These are phyloP conservation scores for Nematolebias whitei DNA, from an alignment of 2,113 vertebrate genomes.

Conservation along the genomic window DNA sequence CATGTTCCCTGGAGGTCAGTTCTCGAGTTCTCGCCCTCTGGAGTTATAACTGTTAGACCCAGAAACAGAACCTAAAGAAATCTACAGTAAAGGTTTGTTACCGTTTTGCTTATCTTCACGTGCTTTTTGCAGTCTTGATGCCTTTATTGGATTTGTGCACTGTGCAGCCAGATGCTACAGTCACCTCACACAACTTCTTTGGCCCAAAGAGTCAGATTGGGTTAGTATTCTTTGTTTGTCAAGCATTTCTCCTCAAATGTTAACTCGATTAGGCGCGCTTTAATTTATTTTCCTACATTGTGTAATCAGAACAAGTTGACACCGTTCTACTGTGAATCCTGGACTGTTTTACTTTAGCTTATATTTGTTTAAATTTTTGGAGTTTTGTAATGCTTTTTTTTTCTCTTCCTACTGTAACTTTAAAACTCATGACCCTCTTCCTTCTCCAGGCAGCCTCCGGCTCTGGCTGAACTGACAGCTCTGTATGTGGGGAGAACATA, in stretches of 20 bases:
- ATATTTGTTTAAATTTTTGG: not conserved
- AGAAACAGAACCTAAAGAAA: not conserved
- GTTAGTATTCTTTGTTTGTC: conserved; percentile 73
- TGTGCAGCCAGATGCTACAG: conserved; percentile 86
- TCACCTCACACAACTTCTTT: conserved; percentile 87
- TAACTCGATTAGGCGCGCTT: not conserved
- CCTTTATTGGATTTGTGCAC: conserved; percentile 90
- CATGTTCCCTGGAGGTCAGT: conserved; percentile 93
- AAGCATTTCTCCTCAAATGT: not conserved
- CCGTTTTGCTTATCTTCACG: not conserved
- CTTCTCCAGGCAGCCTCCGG: conserved; percentile 84
- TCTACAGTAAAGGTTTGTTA: not conserved
- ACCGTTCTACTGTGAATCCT: too few species aligned
- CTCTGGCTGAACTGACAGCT: conserved; percentile 87
- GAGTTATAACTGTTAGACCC: not conserved
- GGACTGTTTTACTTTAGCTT: not conserved
- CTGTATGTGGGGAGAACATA: conserved; percentile 91
- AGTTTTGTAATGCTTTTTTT: not conserved
- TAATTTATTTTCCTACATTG: not conserved
- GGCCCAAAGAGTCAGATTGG: conserved; percentile 87
- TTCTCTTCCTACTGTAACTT: not conserved
- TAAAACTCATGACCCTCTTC: not conserved
- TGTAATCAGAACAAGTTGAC: not conserved
- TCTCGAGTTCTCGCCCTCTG: conserved; percentile 6
- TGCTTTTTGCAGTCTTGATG: conserved; percentile 83